These are phyloP conservation scores for Leucania comma DNA, from an alignment of 2,888 invertebrate species.

Conservation along the genomic window DNA sequence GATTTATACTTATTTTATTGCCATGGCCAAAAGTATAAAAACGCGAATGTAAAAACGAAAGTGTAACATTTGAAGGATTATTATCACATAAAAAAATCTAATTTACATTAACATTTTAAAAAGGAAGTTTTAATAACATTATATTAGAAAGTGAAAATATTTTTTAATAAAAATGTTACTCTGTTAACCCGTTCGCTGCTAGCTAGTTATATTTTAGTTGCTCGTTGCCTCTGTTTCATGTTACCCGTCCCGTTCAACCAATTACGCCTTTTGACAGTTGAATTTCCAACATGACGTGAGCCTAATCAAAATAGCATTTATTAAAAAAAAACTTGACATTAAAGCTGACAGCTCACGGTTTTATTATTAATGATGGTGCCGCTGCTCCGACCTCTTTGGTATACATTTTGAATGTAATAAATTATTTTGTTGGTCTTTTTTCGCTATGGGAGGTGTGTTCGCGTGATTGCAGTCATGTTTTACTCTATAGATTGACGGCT, in stretches of 20 bases:
- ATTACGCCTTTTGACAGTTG: conserved; percentile 91
- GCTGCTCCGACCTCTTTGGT: conserved; percentile 76
- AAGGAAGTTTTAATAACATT: conserved; percentile 42
- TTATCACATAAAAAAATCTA: conserved; percentile 35
- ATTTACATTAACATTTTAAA: conserved; percentile 27
- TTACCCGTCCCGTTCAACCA: conserved; percentile 86
- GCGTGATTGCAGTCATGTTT: conserved; percentile 83
- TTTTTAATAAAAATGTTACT: conserved; percentile 39
- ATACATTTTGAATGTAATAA: conserved; percentile 83
- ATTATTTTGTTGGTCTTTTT: conserved; percentile 83
- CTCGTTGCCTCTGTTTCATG: conserved; percentile 73
- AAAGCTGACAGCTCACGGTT: conserved; percentile 90
- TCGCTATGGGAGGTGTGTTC: conserved; percentile 79
- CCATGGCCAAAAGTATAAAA: conserved; percentile 38
- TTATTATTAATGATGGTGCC: conserved; percentile 86
- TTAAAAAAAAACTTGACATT: conserved; percentile 88
- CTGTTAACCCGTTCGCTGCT: conserved; percentile 33
- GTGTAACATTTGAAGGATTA: conserved; percentile 57
- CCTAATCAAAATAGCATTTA: conserved; percentile 92
- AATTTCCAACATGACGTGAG: conserved; percentile 91
- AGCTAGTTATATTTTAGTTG: conserved; percentile 57
- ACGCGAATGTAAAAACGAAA: conserved; percentile 55
- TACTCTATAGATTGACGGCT: conserved; percentile 84
- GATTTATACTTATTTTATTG: conserved; percentile 41
- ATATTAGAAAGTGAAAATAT: conserved; percentile 49